Conservation (phyloP, 2,888 invertebrate species). For the Drosophila antonietae region DNA sequence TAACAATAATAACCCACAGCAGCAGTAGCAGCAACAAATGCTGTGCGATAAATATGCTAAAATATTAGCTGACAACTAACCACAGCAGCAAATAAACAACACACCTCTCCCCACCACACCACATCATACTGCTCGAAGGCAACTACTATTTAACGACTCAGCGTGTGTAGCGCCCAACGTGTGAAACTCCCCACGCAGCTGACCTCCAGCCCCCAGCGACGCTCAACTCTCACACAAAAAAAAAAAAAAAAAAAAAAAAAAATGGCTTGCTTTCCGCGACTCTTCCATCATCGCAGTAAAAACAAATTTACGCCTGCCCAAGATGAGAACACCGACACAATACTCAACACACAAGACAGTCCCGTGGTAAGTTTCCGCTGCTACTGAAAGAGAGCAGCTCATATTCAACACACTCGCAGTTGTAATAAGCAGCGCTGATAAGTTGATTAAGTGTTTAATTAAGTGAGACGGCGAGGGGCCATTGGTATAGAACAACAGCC, state of each 20-base stretch:
- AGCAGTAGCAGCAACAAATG: conserved; percentile 30
- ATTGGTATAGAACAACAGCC: conserved; percentile 24
- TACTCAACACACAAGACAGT: conserved; percentile 74
- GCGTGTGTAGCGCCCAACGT: conserved; percentile 18
- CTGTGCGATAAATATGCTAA: conserved; percentile 66
- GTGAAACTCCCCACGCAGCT: conserved; percentile 27
- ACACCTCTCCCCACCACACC: not conserved
- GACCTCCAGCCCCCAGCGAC: conserved; percentile 13
- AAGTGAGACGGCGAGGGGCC: conserved; percentile 54
- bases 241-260: conserved; percentile 1
- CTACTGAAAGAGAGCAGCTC: conserved; percentile 8
- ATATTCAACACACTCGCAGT: conserved; percentile 1
- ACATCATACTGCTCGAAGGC: not conserved
- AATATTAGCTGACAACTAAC: conserved; percentile 48
- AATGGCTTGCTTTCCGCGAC: conserved; percentile 82
- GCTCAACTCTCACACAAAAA: not conserved
- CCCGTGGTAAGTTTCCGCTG: conserved; percentile 78
- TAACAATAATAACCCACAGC: conserved; percentile 17
- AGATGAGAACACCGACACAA: conserved; percentile 80
- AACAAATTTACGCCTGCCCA: conserved; percentile 79
- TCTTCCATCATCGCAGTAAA: conserved; percentile 74
- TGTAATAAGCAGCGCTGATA: conserved; percentile 66
- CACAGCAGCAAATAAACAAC: conserved; percentile 28
- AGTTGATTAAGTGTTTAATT: conserved; percentile 77
- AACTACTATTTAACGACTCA: conserved; percentile 30